Evolutionary conservation across 2,888 invertebrate species (phyloP).

Genomic region (Halocaridina rubra): DNA sequence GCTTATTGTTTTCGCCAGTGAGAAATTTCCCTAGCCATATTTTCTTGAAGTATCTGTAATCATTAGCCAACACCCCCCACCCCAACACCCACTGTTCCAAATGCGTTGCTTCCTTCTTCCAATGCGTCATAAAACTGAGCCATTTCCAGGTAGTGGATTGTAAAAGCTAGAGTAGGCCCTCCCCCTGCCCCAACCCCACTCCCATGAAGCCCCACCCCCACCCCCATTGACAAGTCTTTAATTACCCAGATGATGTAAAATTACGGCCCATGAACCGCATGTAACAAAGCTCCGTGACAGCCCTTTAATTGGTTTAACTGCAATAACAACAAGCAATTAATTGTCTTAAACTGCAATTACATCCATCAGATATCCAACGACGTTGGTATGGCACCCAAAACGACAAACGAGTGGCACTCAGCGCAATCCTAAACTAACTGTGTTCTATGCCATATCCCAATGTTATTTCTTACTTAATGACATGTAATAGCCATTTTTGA

Average conservation of each 20-base stretch:
- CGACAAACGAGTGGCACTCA: neutral
- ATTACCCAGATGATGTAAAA: constrained; percentile 22
- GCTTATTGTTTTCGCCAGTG: no score
- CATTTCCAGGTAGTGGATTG: constrained; percentile 22
- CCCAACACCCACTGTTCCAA: no score
- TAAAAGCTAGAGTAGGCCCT: constrained; percentile 16
- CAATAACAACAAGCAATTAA: constrained; percentile 37
- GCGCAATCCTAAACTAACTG: neutral
- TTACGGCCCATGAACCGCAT: constrained; percentile 11
- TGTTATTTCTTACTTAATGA: no score
- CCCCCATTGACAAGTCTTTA: constrained; percentile 17
- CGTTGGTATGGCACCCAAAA: constrained; percentile 1
- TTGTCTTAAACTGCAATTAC: constrained; percentile 34
- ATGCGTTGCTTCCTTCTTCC: no score
- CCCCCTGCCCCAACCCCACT: no score
- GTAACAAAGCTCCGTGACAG: constrained; percentile 33
- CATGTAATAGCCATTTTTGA: no score
- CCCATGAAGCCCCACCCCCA: no score
- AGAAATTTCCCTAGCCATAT: no score
- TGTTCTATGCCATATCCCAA: no score
- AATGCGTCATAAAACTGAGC: no score
- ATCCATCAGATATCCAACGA: constrained; percentile 18
- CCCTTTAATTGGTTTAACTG: constrained; percentile 42
- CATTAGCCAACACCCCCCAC: no score
- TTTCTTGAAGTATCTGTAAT: no score